These are phyloP conservation scores for Accipiter virgatus DNA, from an alignment of 2,113 vertebrate species.

Conservation along the genomic window DNA sequence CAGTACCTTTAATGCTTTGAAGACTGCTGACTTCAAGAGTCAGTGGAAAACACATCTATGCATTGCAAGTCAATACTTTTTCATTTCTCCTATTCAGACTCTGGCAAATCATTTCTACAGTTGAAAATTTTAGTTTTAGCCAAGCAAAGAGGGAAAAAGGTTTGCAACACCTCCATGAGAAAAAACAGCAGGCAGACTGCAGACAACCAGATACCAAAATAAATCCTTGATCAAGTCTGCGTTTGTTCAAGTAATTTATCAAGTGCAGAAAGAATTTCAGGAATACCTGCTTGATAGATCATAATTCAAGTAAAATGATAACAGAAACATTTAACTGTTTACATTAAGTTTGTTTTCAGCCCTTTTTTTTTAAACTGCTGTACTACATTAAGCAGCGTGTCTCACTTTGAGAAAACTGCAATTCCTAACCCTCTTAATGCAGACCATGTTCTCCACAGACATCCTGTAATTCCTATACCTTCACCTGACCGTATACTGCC, in stretches of 20 bases:
- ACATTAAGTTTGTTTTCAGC: background rate
- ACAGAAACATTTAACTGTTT: background rate
- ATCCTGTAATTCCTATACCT: background rate
- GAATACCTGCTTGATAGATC: background rate
- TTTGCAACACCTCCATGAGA: background rate
- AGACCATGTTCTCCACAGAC: background rate
- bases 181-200: background rate
- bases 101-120: background rate
- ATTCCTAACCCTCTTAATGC: accelerated
- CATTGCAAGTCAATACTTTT: background rate
- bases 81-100: background rate
- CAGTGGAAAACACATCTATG: background rate
- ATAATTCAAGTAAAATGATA: background rate
- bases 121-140: background rate
- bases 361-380: background rate
- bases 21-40: background rate
- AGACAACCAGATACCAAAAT: background rate
- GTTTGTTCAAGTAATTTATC: background rate
- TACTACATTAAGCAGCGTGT: background rate
- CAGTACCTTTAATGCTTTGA: background rate
- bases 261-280: background rate
- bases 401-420: background rate
- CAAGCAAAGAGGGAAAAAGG: background rate
- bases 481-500: background rate
- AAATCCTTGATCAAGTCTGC: background rate